Conservation (phyloP, 2,113 vertebrate genomes). For the Apteryx mantelli region DNA sequence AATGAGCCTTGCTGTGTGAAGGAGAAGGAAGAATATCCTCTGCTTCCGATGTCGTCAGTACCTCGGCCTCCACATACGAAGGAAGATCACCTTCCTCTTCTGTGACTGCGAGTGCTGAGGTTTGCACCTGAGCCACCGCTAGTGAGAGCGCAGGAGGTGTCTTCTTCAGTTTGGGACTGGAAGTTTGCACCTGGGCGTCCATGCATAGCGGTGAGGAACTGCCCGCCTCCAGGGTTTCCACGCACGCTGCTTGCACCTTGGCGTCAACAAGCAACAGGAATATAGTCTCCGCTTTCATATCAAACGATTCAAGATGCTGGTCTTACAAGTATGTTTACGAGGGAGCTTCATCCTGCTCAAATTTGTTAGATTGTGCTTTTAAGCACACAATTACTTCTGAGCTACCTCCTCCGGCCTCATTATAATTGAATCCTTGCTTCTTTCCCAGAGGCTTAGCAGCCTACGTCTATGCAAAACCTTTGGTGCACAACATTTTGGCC, state of each 20-base stretch:
- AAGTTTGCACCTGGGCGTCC: background rate
- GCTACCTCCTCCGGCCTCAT: background rate
- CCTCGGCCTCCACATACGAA: background rate
- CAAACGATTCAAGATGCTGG: background rate
- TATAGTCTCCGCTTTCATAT: background rate
- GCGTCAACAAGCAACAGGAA: background rate
- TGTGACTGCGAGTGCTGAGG: background rate
- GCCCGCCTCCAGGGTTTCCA: background rate
- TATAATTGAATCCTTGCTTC: background rate
- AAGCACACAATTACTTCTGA: background rate
- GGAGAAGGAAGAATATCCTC: background rate
- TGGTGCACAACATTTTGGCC: background rate
- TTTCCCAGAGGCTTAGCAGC: background rate
- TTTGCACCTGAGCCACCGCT: background rate
- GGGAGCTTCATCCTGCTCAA: background rate
- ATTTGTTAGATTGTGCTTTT: background rate
- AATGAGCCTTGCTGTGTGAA: background rate
- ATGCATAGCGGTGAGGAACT: fast-evolving
- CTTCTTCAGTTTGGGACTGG: background rate
- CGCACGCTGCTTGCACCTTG: background rate
- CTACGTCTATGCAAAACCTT: background rate
- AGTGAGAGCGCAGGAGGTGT: background rate
- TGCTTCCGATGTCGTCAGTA: background rate
- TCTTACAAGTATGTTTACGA: background rate
- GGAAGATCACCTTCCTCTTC: background rate